These are phyloP conservation scores for Chaetura pelagica DNA, from an alignment of 2,113 vertebrate genomes.

Conservation along the genomic window DNA sequence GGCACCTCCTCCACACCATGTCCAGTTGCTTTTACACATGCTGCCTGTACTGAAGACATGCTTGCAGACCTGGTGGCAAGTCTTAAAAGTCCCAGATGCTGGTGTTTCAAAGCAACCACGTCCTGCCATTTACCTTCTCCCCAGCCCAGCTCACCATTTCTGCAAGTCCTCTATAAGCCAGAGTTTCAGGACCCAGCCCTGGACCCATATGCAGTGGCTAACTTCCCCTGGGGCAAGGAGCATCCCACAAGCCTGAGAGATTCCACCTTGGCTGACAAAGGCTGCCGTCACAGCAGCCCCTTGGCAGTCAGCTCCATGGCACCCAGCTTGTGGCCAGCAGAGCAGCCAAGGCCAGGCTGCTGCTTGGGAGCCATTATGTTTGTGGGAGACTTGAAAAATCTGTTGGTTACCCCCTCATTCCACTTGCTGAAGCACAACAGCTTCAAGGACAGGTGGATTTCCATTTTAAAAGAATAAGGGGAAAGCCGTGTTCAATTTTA, in stretches of 20 bases:
- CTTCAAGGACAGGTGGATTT: not conserved
- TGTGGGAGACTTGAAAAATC: not conserved
- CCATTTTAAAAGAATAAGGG: not conserved
- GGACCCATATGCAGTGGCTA: not conserved
- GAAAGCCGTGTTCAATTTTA: not conserved
- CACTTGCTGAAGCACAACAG: not conserved
- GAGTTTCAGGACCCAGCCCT: rapidly evolving
- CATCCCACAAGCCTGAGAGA: not conserved
- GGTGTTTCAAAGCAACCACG: not conserved
- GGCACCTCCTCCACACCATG: not conserved
- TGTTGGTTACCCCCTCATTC: not conserved
- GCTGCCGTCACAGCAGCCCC: rapidly evolving
- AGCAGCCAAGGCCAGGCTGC: not conserved
- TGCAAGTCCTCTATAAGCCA: not conserved
- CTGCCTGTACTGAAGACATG: rapidly evolving
- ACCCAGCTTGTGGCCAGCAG: not conserved
- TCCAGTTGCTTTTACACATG: rapidly evolving
- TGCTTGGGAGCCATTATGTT: not conserved
- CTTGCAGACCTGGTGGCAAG: not conserved
- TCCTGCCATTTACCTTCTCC: not conserved
- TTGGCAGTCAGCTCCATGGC: not conserved
- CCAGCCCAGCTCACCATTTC: not conserved
- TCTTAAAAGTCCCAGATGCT: not conserved
- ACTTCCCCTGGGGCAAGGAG: not conserved
- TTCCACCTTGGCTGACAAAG: rapidly evolving